Base-by-base conservation (phyloP, 2,888 invertebrate species). In the Ligdia adustata region DNA sequence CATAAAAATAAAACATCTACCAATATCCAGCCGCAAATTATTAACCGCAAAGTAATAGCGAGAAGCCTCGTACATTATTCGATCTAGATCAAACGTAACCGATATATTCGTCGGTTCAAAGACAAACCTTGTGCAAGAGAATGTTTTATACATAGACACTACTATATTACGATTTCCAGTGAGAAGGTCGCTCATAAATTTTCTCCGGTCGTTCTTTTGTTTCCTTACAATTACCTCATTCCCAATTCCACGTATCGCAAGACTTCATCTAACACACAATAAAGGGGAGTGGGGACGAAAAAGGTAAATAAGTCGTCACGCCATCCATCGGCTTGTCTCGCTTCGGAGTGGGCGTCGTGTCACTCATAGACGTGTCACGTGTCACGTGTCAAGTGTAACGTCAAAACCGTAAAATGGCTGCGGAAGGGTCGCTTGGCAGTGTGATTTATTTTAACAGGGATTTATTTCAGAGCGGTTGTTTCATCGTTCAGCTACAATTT, bases 271-370 rank as follows among this genome's bases (percentile, higher is more conserved):
- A 40, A 40, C 48, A 48, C 48, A 37, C 48, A 37, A 37, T 48
- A 48, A 48, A 48, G 32, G 41, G 32, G 53, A 34, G 24, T 11
- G 11, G 37, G 41, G 45, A 37, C 44, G 34, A 35, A 37, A 37
- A 33, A 33, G 48, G 42, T 48, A 42, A 48, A 31, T 46, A 46
- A 42, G 48, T 40, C 27, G 37, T 42, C 48, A 48, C 50, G 35
- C 33, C 34, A 44, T 40, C 34, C 16, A 39, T 46, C 39, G 46
- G 12, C 39, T 7, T 16, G 34, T 46, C 39, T 20, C 39, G 39
- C 27, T 27, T 27, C 32, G 24, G 26, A 27, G 31, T 24, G 29
- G 12, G 18, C 41, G 31, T 26, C 18, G 14, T 14, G 47, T 47
- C 41, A 47, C 40, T 40, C 29, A 35, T 40, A 31, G 22, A 16